Base-by-base conservation (phyloP, 2,888 invertebrate genomes). In the Parapristionchus giblindavisi region DNA sequence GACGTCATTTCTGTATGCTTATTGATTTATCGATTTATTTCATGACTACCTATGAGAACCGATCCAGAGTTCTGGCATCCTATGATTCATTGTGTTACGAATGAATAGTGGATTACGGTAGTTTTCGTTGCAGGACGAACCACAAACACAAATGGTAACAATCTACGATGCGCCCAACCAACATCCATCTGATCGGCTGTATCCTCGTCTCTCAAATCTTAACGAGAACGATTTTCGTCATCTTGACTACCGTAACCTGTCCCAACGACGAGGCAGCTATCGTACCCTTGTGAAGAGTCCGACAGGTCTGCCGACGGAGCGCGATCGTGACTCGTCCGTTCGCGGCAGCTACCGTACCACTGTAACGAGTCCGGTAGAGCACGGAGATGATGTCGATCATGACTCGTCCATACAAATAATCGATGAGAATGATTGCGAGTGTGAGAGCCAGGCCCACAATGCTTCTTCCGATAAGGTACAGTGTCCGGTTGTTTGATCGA, bases 391-490 rank as follows among this genome's bases (percentile, higher is more conserved):
- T n/a, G n/a, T n/a, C n/a, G n/a, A n/a, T n/a, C n/a, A n/a, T n/a
- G n/a, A n/a, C 17, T 40, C 63, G 43, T 43, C 43, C 11, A 24
- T 27, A 21, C 61, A 38, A 6, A 38, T 43, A n/a, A 8, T 8
- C 43, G 43, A 43, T 27, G 43, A 3, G n/a, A 43, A n/a, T 17
- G 24, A 65, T 40, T 65, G 63, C 63, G 63, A 43, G 6, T 65
- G 51, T 14, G 68, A 38, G 8, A 68, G 68, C 36, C 68, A 51
- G 24, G 68, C 32, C 1, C 68, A 68, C 24, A 36, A 68, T 29
- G 43, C 43, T 48, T 68, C 68, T 3, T 68, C 68, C 6, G 68
- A 68, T 68, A n/a, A 68, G 68, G 68, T 68, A 38, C n/a, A 14
- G 61, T 14, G 17, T 43, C 43, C 11, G 17, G 8, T 43, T 43